phyloP scores from a whole-genome alignment of 2,888 invertebrate species.

The Lamproptera curius region DNA sequence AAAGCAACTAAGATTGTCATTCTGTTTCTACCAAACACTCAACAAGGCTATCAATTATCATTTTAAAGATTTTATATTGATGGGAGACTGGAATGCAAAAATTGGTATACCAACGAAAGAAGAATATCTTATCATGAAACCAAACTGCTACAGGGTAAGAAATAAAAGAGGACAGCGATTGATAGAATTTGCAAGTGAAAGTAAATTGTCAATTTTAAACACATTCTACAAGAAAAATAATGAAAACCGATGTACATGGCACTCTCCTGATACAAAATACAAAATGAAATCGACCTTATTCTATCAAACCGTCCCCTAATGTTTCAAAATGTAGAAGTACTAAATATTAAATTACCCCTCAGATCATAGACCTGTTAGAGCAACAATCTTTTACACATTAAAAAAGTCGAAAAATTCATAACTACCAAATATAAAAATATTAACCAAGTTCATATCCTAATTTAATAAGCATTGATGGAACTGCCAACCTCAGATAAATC shows the following conservation, averaged over 20 bases:
- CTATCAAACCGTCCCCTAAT: constrained; percentile 22
- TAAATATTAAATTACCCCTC: constrained; percentile 21
- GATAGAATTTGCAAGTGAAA: constrained; percentile 21
- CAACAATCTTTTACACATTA: constrained; percentile 14
- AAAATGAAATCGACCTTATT: constrained; percentile 28
- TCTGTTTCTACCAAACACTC: too few relatives aligned
- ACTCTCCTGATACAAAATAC: constrained; percentile 18
- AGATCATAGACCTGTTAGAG: constrained; percentile 23
- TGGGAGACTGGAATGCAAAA: constrained; percentile 8
- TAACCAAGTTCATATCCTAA: background rate
- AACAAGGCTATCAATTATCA: too few relatives aligned
- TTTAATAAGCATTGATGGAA: background rate
- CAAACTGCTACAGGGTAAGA: constrained; percentile 18
- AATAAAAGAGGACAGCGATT: constrained; percentile 10
- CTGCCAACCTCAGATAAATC: background rate
- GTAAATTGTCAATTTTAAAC: constrained; percentile 21
- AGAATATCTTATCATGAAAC: background rate
- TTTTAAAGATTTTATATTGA: too few relatives aligned
- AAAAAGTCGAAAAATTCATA: constrained; percentile 10
- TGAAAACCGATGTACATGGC: constrained; percentile 23
- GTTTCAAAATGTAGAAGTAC: constrained; percentile 23
- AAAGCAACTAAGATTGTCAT: too few relatives aligned
- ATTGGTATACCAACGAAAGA: background rate
- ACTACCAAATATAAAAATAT: constrained; percentile 4
- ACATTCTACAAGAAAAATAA: constrained; percentile 23